Base-by-base conservation (phyloP, 2,797 vertebrate genomes). In the Chromobotia macracanthus region DNA sequence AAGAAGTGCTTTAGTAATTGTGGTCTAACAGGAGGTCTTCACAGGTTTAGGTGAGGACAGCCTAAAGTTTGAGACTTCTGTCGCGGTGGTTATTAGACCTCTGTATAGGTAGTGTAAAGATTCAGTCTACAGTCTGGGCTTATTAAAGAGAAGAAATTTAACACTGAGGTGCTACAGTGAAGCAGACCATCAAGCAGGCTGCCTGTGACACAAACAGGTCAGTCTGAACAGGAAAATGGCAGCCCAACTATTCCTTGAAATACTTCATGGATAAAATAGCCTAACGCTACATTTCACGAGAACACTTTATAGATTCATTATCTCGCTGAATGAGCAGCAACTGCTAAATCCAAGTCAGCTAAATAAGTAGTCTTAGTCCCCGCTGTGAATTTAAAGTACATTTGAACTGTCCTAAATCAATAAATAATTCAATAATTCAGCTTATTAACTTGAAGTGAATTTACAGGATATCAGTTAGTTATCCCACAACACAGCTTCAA, bases 341-440 rank as follows among this genome's bases (percentile, higher is more conserved):
- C 7, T 12, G n/a, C 15, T 58, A 13, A 58, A 76, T 13, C 12
- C n/a, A 70, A 61, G 23, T 31, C 6, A 0, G 5, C 1, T 31
- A 25, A 61, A 15, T 8, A 35, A 19, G 53, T 35, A 11, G 3
- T 5, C 3, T 10, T 48, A 18, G 25, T 69, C 44, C 11, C n/a
- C n/a, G n/a, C n/a, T n/a, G n/a, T n/a, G n/a, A n/a, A 21, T 21
- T n/a, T 51, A 18, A 21, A 25, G n/a, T 48, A 69, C 5, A n/a
- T n/a, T n/a, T n/a, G n/a, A n/a, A n/a, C n/a, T n/a, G n/a, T n/a
- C n/a, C n/a, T n/a, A n/a, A n/a, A n/a, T n/a, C n/a, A 31, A 72
- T 72, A 84, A 79, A 82, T 79, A n/a, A n/a, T n/a, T n/a, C n/a
- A 68, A 23, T 4, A 19, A 25, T 50, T 60, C 3, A 44, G 61